Percentiles rank a stretch among this genome's conserved stretches.
These are phyloP conservation scores for Gobio gobio DNA, from an alignment of 2,113 vertebrate genomes.

Conservation along the genomic window DNA sequence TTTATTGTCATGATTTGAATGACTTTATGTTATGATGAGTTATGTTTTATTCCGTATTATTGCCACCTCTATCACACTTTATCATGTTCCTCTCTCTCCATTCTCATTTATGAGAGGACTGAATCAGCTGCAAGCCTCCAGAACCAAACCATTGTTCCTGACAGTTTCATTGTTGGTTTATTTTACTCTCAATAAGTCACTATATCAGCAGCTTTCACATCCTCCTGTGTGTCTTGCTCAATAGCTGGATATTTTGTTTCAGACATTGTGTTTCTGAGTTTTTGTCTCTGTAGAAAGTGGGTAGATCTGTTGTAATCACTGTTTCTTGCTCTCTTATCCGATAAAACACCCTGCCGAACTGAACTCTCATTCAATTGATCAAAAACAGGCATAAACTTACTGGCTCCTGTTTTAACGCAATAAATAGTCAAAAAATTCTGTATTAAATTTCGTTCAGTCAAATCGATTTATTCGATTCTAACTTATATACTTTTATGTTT, in stretches of 20 bases:
- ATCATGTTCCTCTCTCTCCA: too few species aligned
- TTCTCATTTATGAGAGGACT: not conserved
- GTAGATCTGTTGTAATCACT: not conserved
- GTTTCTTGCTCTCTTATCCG: not conserved
- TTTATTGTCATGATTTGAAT: not conserved
- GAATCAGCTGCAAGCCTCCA: not conserved
- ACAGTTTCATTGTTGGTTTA: not conserved
- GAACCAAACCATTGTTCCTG: not conserved
- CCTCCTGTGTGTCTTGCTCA: constrained; percentile 17
- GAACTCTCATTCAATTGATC: not conserved
- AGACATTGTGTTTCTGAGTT: constrained; percentile 3
- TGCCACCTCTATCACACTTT: not conserved
- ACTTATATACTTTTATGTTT: too few species aligned
- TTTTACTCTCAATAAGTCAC: constrained; percentile 23
- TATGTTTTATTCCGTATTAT: constrained; percentile 16
- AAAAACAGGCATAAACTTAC: not conserved
- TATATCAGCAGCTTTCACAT: constrained; percentile 3
- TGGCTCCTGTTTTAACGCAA: not conserved
- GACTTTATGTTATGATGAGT: not conserved
- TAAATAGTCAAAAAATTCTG: not conserved
- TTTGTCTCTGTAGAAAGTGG: not conserved
- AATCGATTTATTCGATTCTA: too few species aligned
- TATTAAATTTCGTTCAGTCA: not conserved
- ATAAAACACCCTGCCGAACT: not conserved
- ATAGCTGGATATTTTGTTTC: not conserved